phyloP scores from a whole-genome alignment of 2,888 invertebrate species.

The Lamproptera curius region DNA sequence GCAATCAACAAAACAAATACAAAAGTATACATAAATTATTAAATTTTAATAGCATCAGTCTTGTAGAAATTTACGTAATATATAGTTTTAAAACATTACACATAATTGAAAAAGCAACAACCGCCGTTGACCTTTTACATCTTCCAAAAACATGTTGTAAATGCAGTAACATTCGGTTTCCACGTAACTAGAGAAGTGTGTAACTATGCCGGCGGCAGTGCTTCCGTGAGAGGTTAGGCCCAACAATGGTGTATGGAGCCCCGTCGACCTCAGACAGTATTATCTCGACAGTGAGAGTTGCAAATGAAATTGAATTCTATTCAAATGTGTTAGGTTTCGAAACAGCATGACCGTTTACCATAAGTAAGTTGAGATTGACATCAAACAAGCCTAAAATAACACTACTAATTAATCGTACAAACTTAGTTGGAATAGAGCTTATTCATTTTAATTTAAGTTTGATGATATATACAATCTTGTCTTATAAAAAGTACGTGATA shows the following conservation, averaged over 20 bases:
- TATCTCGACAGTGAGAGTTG: slow-evolving; percentile 8
- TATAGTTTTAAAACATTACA: too few species aligned
- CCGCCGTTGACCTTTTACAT: slow-evolving; percentile 16
- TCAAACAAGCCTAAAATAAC: not conserved
- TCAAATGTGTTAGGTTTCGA: slow-evolving; percentile 10
- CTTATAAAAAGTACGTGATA: too few species aligned
- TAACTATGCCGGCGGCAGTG: slow-evolving; percentile 47
- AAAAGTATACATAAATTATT: too few species aligned
- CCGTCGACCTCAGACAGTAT: slow-evolving; percentile 18
- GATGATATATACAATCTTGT: too few species aligned
- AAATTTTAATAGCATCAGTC: too few species aligned
- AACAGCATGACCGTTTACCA: not conserved
- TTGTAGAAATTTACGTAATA: too few species aligned
- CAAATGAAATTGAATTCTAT: slow-evolving; percentile 17
- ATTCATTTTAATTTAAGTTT: too few species aligned
- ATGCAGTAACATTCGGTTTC: slow-evolving; percentile 17
- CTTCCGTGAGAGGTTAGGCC: slow-evolving; percentile 63
- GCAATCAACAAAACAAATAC: too few species aligned
- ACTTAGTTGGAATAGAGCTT: too few species aligned
- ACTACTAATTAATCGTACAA: not conserved
- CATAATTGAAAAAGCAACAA: slow-evolving; percentile 4
- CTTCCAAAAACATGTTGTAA: slow-evolving; percentile 16
- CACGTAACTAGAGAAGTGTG: slow-evolving; percentile 42
- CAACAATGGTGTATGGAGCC: slow-evolving; percentile 47
- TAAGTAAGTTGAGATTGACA: not conserved